Base-by-base conservation (phyloP, 2,888 invertebrate genomes). In the Cyclophora punctaria region DNA sequence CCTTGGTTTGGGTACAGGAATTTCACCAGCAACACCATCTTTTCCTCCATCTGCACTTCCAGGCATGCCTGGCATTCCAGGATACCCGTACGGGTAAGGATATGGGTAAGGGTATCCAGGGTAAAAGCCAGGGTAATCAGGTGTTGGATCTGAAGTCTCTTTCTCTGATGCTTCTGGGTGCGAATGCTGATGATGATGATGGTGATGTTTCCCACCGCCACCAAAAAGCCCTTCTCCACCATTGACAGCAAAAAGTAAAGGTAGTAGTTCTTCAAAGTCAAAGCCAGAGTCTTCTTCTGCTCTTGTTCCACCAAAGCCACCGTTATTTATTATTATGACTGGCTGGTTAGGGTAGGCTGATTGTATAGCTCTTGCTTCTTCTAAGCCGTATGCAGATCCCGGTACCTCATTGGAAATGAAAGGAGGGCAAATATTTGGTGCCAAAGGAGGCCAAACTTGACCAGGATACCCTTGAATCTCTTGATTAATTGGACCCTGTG, bases 291-390 rank as follows among this genome's bases (percentile, higher is more conserved):
- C 41, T 35, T 48, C 20, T 20, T 20, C 20, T 2, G 20, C 20
- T 20, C 20, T 20, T 4, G 45, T 44, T 4, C 49, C 50, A 3
- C 50, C 48, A 33, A 41, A 43, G 3, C 53, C 50, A 40, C 49
- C 48, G 44, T 53, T 58, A 41, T 53, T 53, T 5, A 57, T 57
- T 34, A 55, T 50, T 34, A 57, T 57, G 6, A 53, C 50, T 2
- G 57, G 52, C 35, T 55, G 50, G 7, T 53, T 51, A 33, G 52
- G 50, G 7, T 49, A 49, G 1, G 49, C 48, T 6, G 43, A 41
- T 40, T 49, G 46, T 0, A 51, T 34, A n/a, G 48, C 46, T 7
- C 42, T 48, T 4, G 48, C 50, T 47, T 55, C 43, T 4, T 50
- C 49, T 20, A 20, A 20, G 20, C 20, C 41, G 34, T 51, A 33